Evolutionary conservation across 2,797 vertebrate genomes (phyloP).

Genomic region (Lateolabrax maculatus): DNA sequence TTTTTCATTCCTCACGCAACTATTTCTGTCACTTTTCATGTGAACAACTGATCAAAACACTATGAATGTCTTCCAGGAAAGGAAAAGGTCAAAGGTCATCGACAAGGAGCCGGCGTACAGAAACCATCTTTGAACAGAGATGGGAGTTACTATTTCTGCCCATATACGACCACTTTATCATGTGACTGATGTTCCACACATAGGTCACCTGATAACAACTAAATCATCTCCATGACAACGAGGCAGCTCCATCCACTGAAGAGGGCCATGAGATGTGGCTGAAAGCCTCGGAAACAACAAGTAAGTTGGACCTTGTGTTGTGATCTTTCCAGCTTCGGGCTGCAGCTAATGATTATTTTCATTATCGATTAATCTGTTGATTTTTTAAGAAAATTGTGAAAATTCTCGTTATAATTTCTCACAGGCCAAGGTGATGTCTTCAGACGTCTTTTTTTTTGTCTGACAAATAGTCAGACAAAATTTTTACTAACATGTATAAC

Average conservation of each 20-base stretch:
- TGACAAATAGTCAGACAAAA: too few species aligned
- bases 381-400: too few species aligned
- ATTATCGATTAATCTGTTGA: too few species aligned
- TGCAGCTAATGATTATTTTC: too few species aligned
- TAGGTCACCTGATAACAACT: not conserved
- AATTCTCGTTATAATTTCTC: too few species aligned
- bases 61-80: too few species aligned
- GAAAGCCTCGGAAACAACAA: not conserved
- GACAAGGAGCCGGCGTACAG: not conserved
- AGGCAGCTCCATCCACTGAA: not conserved
- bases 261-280: not conserved
- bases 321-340: not conserved
- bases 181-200: not conserved
- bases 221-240: not conserved
- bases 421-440: too few species aligned
- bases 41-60: too few species aligned
- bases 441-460: too few species aligned
- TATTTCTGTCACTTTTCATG: too few species aligned
- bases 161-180: not conserved
- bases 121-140: not conserved
- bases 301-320: not conserved
- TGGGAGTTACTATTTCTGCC: not conserved
- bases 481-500: not conserved
- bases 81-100: conserved; percentile 23
- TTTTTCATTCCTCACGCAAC: too few species aligned